Base-by-base conservation (phyloP, 2,888 invertebrate genomes). In the Villa cingulata region DNA sequence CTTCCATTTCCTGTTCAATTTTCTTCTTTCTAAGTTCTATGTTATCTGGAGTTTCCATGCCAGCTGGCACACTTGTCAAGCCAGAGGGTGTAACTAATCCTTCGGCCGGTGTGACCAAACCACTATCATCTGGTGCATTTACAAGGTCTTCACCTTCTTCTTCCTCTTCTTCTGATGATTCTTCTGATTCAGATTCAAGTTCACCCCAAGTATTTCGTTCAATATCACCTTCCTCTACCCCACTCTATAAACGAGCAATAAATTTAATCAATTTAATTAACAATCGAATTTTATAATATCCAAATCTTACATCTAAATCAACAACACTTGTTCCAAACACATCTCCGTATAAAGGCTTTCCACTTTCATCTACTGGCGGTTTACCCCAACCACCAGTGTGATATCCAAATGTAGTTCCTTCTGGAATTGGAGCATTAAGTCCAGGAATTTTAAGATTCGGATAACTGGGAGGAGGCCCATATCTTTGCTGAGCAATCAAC, bases 351-450 rank as follows among this genome's bases (percentile, higher is more conserved):
- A 98, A 72, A 1, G 98, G 98, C 65, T 94, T 87, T 36, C 98
- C 98, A 52, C 83, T 85, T 70, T 97, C 97, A 70, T 98, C 98
- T 0, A 98, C 98, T 0, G 98, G 98, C 14, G 98, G 98, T 67
- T 98, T 98, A 51, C 98, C 97, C 97, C 97, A 98, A 23, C 97
- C 97, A 37, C 95, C 98, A 1, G 97, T 96, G 72, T 98, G 97
- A 70, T 98, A 98, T 17, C 98, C 98, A 68, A 98, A 98, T 0
- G 94, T 87, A 62, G 96, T 97, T 2, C 85, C 83, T 51, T 96
- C 97, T 0, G 98, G 98, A 58, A 98, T 98, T 1, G 97, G 95
- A 2, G 96, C 95, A 73, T 97, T 98, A 6, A 98, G 73, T 0
- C 97, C 97, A 0, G 96, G 90, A 61, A 98, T 92, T 72, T 96